phyloP scores from a whole-genome alignment of 64 coral and sea anemone species.

The Catalaphyllia jardinei region DNA sequence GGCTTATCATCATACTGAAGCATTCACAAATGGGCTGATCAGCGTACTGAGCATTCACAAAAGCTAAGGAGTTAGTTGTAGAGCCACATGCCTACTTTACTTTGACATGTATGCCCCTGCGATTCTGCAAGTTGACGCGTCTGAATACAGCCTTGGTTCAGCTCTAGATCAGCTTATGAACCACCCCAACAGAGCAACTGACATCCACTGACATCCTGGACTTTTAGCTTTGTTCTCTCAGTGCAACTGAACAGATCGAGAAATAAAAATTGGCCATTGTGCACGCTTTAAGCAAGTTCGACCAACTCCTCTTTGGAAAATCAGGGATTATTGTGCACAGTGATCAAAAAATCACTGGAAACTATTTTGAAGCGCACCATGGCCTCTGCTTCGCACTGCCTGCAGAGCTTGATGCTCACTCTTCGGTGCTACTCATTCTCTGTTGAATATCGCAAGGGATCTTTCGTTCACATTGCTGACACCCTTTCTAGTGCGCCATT shows the following conservation, averaged over 20 bases:
- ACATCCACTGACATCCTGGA: constrained; percentile 42
- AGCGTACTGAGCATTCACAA: constrained; percentile 59
- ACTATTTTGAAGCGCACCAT: constrained; percentile 58
- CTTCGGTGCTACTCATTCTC: too few relatives aligned
- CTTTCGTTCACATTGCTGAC: too few relatives aligned
- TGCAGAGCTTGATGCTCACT: too few relatives aligned
- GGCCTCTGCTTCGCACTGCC: too few relatives aligned
- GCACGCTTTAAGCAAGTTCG: constrained; percentile 61
- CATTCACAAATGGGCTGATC: constrained; percentile 63
- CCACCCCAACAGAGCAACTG: not conserved
- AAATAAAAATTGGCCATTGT: constrained; percentile 59
- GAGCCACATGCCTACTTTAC: constrained; percentile 43
- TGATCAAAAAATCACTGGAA: constrained; percentile 60
- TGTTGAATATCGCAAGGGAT: too few relatives aligned
- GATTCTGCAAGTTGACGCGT: constrained; percentile 44
- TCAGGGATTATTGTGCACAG: constrained; percentile 42
- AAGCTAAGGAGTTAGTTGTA: constrained; percentile 56
- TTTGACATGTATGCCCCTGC: constrained; percentile 30
- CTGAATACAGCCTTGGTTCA: constrained; percentile 57
- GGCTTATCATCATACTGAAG: constrained; percentile 66
- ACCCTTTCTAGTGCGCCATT: too few relatives aligned
- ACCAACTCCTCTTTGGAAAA: constrained; percentile 55
- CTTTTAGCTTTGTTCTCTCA: constrained; percentile 52
- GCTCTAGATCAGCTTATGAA: not conserved
- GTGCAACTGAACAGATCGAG: constrained; percentile 53